phyloP scores from a whole-genome alignment of 2,888 invertebrate species.

The Gymnocheta viridis region DNA sequence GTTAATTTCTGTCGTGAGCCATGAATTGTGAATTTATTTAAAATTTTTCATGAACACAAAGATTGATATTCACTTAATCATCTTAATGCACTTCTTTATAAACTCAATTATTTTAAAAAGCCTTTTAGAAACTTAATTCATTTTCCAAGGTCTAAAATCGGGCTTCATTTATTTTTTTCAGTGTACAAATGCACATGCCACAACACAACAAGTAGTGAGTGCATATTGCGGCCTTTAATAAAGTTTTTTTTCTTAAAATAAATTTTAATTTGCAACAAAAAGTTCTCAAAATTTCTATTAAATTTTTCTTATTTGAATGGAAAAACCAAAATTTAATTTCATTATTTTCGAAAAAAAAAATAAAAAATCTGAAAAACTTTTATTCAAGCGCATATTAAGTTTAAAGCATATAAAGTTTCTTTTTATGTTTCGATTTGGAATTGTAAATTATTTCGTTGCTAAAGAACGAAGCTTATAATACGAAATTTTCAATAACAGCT shows the following conservation, averaged over 20 bases:
- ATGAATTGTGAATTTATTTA: too few species aligned
- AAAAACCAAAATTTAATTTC: slow-evolving; percentile 19
- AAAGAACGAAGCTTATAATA: neutral
- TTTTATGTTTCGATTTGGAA: neutral
- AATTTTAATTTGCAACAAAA: neutral
- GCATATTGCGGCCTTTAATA: slow-evolving; percentile 26
- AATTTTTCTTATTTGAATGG: neutral
- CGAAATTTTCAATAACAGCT: neutral
- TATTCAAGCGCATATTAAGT: neutral
- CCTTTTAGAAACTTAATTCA: too few species aligned
- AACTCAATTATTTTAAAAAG: too few species aligned
- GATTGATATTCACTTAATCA: too few species aligned
- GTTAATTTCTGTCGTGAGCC: too few species aligned
- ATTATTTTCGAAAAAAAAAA: neutral
- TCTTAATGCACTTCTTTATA: too few species aligned
- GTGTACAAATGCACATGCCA: neutral
- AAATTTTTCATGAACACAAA: too few species aligned
- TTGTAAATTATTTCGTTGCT: neutral
- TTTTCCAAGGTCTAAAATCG: neutral
- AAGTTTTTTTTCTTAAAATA: neutral
- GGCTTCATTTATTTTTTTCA: neutral
- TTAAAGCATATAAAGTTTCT: neutral
- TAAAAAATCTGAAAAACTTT: neutral
- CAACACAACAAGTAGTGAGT: too few species aligned
- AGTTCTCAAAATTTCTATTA: neutral